These are phyloP conservation scores for Diplodus puntazzo DNA, from an alignment of 2,797 vertebrate genomes.

Conservation along the genomic window DNA sequence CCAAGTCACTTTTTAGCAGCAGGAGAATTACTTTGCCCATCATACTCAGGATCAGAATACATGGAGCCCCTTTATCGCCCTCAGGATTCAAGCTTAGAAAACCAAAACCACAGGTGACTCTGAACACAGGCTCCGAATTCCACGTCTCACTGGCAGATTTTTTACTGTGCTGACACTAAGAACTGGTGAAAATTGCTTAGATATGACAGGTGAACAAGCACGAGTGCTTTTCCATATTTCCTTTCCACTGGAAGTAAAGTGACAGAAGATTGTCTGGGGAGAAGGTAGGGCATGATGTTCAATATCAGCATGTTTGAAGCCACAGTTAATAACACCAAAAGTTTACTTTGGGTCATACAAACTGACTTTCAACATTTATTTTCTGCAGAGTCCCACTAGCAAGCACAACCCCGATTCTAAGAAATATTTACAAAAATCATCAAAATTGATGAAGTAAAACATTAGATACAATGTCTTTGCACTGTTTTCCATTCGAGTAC, in stretches of 20 bases:
- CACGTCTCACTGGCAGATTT: not conserved
- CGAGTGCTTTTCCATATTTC: not conserved
- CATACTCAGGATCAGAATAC: slow-evolving; percentile 51
- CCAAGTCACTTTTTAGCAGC: slow-evolving; percentile 32
- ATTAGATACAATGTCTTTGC: too few relatives aligned
- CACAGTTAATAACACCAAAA: not conserved
- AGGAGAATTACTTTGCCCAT: slow-evolving; percentile 53
- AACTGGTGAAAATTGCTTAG: not conserved
- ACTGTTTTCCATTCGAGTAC: too few relatives aligned
- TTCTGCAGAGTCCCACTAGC: not conserved
- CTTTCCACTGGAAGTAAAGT: not conserved
- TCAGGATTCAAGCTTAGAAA: slow-evolving; percentile 25
- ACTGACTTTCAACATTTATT: not conserved
- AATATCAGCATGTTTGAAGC: not conserved
- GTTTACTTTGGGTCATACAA: not conserved
- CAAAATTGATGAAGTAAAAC: too few relatives aligned
- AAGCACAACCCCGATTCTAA: too few relatives aligned
- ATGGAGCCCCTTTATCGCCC: slow-evolving; percentile 26
- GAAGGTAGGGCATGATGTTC: not conserved
- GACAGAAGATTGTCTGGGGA: too few relatives aligned
- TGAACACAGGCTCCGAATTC: not conserved
- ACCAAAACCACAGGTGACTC: slow-evolving; percentile 31
- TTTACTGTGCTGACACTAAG: not conserved
- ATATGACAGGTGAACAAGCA: not conserved
- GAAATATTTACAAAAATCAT: too few relatives aligned